Evolutionary conservation across 2,888 invertebrate genomes (phyloP).

Genomic region (Phorcus lineatus): DNA sequence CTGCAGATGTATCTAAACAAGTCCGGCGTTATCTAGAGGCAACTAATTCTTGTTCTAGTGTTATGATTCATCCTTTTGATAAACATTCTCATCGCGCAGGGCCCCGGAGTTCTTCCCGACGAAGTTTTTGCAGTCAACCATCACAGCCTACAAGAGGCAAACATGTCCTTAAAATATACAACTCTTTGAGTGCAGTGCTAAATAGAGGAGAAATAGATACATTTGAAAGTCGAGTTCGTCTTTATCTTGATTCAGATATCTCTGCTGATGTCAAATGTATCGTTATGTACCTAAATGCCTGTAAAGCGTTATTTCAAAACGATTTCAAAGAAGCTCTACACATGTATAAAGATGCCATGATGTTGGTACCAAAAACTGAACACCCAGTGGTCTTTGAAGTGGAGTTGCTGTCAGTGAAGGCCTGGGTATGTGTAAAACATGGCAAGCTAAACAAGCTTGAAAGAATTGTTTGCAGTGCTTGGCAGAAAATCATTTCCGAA

Average conservation of each 20-base stretch:
- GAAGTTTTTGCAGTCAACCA: no score
- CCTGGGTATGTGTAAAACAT: neutral
- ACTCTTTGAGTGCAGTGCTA: no score
- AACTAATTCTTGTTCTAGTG: no score
- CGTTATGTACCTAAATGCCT: neutral
- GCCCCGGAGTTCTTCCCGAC: no score
- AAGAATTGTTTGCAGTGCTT: neutral
- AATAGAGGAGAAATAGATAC: no score
- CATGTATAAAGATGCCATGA: neutral
- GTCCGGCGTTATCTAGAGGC: no score
- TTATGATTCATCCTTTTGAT: no score
- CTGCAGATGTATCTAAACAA: no score
- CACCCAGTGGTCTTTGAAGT: neutral
- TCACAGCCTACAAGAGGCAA: no score
- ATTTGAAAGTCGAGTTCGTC: no score
- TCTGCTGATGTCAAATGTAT: neutral
- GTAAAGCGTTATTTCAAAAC: neutral
- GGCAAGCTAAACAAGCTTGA: neutral
- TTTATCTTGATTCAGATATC: neutral
- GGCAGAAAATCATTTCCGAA: neutral
- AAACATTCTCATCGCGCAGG: no score
- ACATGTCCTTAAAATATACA: no score
- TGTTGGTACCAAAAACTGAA: neutral
- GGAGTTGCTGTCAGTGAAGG: neutral
- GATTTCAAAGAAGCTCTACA: neutral